Base-by-base conservation (phyloP, 2,888 invertebrate species). In the Nomada flava region DNA sequence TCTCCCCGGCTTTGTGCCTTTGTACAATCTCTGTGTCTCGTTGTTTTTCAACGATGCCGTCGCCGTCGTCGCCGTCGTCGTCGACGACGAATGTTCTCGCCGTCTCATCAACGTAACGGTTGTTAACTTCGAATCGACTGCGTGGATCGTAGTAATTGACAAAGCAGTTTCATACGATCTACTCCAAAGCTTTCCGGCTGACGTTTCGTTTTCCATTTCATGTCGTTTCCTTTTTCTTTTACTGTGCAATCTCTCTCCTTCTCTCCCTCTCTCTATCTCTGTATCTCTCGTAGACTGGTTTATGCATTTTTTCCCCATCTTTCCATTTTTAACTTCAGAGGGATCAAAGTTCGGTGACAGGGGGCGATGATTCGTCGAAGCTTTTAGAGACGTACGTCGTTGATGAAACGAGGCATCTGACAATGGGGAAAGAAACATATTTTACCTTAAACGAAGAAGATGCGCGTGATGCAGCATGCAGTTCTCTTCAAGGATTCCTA, bases 121-220 rank as follows among this genome's bases (percentile, higher is more conserved):
- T 55, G 82, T 82, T 74, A 80, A 81, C 65, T 81, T 81, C 73
- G 67, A 80, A 80, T 80, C 82, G 74, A 18, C 57, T 20, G 23
- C 63, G 15, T 29, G n/a, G 42, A 18, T 11, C 69, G 57, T 11
- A 3, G 64, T 80, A 81, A 80, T 73, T 63, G 82, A 81, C 82
- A 68, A 81, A 80, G 73, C 81, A 26, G 57, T 20, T 52, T 50
- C 62, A 50, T 42, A 23, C 62, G 67, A 73, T 68, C 36, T 68
- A 42, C 62, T 55, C 67, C 55, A 64, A 20, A 5, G 29, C 20
- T 53, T 62, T 67, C 55, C n/a, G 11, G 5, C 47, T 26, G 3
- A 5, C 60, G 36, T 52, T 36, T 60, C 50, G 18, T 52, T 52
- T 60, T 10, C 26, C 26, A 23, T 69, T 59, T 44, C 57, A 18